phyloP scores from a whole-genome alignment of 23 tunicate species.

The Trididemnum miniatum region DNA sequence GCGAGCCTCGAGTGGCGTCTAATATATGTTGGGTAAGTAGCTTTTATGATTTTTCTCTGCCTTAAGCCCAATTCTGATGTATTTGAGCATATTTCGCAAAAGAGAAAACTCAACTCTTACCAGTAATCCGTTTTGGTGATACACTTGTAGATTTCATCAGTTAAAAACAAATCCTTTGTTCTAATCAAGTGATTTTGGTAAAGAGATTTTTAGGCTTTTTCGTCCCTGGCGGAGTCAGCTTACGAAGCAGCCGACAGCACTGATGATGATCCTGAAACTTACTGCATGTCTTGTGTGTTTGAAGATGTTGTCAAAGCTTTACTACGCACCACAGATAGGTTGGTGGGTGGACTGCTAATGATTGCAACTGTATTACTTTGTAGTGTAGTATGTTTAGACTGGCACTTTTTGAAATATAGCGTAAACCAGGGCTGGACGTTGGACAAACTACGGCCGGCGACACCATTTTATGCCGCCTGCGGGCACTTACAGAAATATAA shows the following conservation, averaged over 20 bases:
- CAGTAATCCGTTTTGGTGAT: no score
- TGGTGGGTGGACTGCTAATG: background rate
- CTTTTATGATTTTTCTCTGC: no score
- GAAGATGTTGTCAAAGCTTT: slow-evolving; percentile 75
- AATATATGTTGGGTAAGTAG: slow-evolving; percentile 90
- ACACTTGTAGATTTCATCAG: no score
- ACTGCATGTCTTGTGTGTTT: slow-evolving; percentile 78
- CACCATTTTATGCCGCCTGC: no score
- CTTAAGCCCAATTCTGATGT: background rate
- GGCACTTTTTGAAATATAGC: no score
- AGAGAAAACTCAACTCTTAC: background rate
- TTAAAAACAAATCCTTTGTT: no score
- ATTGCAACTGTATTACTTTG: no score
- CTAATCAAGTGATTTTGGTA: background rate
- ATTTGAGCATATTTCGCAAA: background rate
- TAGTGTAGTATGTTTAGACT: no score
- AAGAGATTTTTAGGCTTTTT: slow-evolving; percentile 98
- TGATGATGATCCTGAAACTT: slow-evolving; percentile 67
- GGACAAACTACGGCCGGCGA: no score
- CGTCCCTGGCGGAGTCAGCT: slow-evolving; percentile 93
- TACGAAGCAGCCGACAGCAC: slow-evolving; percentile 61
- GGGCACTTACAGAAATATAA: no score
- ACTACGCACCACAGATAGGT: slow-evolving; percentile 83
- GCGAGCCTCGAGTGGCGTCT: slow-evolving; percentile 90
- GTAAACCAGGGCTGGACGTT: no score